phyloP scores from a whole-genome alignment of 1,140 invertebrate species.

The Andricus grossulariae region DNA sequence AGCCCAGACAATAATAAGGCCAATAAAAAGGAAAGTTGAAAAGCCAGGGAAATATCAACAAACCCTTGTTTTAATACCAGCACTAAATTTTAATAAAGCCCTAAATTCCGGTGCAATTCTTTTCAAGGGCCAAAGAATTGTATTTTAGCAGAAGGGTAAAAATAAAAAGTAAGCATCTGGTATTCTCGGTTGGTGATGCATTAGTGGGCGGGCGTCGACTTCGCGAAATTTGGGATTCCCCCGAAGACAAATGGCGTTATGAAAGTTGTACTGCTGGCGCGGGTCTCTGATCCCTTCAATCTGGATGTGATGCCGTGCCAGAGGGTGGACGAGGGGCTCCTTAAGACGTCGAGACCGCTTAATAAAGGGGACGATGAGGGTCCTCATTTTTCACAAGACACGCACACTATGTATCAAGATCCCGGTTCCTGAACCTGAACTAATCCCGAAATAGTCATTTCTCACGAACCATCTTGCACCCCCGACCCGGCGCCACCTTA shows the following conservation, averaged over 20 bases:
- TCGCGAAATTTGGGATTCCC: slow-evolving; percentile 30
- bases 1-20: no score
- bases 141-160: not conserved
- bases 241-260: slow-evolving; percentile 44
- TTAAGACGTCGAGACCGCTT: slow-evolving; percentile 51
- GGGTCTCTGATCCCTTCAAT: slow-evolving; percentile 48
- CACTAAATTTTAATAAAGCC: no score
- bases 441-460: slow-evolving; percentile 52
- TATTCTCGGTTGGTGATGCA: not conserved
- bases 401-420: slow-evolving; percentile 48
- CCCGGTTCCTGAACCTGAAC: slow-evolving; percentile 49
- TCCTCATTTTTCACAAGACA: slow-evolving; percentile 51
- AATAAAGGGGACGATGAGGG: slow-evolving; percentile 53
- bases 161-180: not conserved
- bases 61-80: no score
- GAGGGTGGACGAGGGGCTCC: slow-evolving; percentile 42
- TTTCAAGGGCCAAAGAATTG: no score
- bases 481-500: not conserved
- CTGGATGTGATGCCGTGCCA: slow-evolving; percentile 44
- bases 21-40: no score
- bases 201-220: not conserved
- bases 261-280: slow-evolving; percentile 46
- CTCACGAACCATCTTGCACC: slow-evolving; percentile 36
- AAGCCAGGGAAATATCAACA: no score
- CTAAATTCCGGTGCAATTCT: no score